These are phyloP conservation scores for Fregata magnificens DNA, from an alignment of 2,113 vertebrate genomes.

Conservation along the genomic window DNA sequence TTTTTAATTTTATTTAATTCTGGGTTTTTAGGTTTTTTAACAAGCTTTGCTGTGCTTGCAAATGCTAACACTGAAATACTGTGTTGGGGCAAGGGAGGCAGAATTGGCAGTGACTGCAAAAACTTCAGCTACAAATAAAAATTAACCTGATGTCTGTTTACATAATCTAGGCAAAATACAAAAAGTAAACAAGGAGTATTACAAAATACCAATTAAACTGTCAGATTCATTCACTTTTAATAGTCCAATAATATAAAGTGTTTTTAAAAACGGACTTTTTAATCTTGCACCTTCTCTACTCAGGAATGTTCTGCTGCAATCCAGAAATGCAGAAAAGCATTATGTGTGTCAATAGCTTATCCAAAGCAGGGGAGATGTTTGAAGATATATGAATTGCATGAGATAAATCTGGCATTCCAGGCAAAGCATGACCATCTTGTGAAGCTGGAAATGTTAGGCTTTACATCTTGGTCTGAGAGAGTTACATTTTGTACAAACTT, in stretches of 20 bases:
- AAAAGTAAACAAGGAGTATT: not conserved
- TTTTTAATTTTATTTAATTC: not conserved
- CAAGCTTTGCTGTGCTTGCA: not conserved
- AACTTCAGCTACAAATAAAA: not conserved
- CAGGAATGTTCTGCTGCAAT: not conserved
- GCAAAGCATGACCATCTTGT: not conserved
- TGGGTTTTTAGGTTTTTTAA: not conserved
- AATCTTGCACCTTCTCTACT: not conserved
- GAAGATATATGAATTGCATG: not conserved
- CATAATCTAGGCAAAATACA: not conserved
- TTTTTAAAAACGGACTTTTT: not conserved
- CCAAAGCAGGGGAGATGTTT: not conserved
- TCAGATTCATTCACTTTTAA: not conserved
- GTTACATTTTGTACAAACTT: not conserved
- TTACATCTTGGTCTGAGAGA: not conserved
- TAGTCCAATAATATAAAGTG: not conserved
- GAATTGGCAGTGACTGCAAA: not conserved
- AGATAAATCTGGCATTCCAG: not conserved
- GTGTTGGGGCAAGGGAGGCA: not conserved
- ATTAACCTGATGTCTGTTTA: conserved; percentile 23
- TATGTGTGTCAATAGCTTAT: not conserved
- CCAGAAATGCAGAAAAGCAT: not conserved
- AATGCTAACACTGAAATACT: not conserved
- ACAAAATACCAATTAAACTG: not conserved
- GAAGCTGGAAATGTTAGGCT: not conserved